A percentile compares a stretch with the other conserved stretches of the same genome.
Conservation (phyloP, 2,113 vertebrate genomes). For the Colistium nudipinnis region DNA sequence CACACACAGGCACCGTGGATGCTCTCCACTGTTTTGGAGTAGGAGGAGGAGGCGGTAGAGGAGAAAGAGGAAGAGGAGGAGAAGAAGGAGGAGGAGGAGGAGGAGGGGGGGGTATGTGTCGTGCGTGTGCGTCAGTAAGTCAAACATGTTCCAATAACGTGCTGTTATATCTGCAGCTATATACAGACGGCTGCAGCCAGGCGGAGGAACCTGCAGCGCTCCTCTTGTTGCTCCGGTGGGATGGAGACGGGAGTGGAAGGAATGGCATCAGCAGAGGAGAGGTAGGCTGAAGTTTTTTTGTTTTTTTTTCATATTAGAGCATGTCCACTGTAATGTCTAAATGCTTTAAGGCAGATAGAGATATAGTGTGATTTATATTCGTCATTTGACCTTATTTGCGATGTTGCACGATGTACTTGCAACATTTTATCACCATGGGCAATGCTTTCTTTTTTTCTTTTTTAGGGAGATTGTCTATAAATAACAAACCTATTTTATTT, state of each 20-base stretch:
- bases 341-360: not conserved
- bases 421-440: slow-evolving; percentile 43
- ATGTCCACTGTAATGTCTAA: not conserved
- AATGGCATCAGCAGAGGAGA: slow-evolving; percentile 38
- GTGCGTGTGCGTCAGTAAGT: slow-evolving; percentile 70
- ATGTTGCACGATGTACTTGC: not conserved
- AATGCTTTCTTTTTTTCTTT: slow-evolving; percentile 9
- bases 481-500: not conserved
- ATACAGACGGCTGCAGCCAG: slow-evolving; percentile 73
- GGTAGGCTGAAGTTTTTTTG: slow-evolving; percentile 54
- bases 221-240: slow-evolving; percentile 15
- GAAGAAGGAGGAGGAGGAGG: not conserved
- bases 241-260: slow-evolving; percentile 40
- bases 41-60: slow-evolving; percentile 45
- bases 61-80: not conserved
- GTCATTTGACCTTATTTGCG: not conserved
- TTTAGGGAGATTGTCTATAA: not conserved
- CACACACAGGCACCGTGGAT: slow-evolving; percentile 25
- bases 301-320: not conserved
- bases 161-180: slow-evolving; percentile 74
- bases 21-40: slow-evolving; percentile 54
- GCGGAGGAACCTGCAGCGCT: slow-evolving; percentile 48
- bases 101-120: not conserved
- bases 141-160: slow-evolving; percentile 73
- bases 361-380: slow-evolving; percentile 1